Base-by-base conservation (phyloP, 2,888 invertebrate genomes). In the Cheilosia scutellata region DNA sequence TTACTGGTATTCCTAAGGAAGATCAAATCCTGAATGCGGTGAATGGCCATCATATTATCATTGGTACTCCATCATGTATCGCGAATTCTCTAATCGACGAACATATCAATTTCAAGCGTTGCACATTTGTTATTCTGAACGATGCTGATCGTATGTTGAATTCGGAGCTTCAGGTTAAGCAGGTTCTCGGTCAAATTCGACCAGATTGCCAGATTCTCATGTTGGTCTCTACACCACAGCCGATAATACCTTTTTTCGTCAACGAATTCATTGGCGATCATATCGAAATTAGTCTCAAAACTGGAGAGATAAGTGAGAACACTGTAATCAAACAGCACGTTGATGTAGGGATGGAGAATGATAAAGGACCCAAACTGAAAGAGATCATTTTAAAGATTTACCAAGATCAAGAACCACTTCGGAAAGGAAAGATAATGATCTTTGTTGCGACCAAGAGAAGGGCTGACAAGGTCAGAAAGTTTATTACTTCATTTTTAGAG, bases 141-240 rank as follows among this genome's bases (percentile, higher is more conserved):
- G 97, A 98, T 92, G 97, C 97, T 78, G 97, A 98, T 92, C 94
- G 98, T 62, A 98, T 98, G 98, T 93, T 98, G 89, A 98, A 98
- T 93, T 98, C 98, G 92, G 98, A 98, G 92, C 98, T 98, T 2
- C 98, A 98, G 92, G 98, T 98, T 88, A 94, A 98, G 65, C 97
- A 97, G 92, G 97, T 98, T 89, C 94, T 98, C 88, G 96, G 97
- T 90, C 98, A 98, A 92, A 97, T 98, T 89, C 94, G 98, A 88
- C 98, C 98, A 13, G 98, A 98, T 91, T 94, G 99, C 89, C 99
- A 99, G 92, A 98, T 98, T 13, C 94, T 99, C 51, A 99, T 99
- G 99, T 99, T 98, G 97, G 98, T 98, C 87, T 99, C 99, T 0
- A 99, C 99, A n/a, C 99, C 99, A 99, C 98, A 99, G 0, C 98